Base-by-base conservation (phyloP, 2,888 invertebrate genomes). In the Leptarthrus brevirostris region DNA sequence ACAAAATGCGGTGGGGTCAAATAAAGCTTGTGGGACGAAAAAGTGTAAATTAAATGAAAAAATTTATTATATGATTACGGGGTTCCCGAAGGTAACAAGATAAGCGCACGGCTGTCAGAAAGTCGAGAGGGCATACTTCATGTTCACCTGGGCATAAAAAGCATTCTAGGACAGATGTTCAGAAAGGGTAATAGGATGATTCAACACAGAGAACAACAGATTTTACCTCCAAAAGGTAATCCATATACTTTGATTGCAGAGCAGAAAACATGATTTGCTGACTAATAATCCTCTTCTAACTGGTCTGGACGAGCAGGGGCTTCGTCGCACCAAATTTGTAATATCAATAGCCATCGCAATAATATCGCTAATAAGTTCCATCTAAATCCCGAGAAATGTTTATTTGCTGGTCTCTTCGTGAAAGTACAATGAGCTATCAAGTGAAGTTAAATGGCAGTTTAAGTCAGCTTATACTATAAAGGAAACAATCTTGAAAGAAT, bases 401-500 rank as follows among this genome's bases (percentile, higher is more conserved):
- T 69, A 18, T 20, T 22, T 30, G 18, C 34, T 52, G n/a, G 20
- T n/a, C 52, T 69, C 34, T 18, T 34, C 34, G 20, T n/a, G 30
- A 34, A 47, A 52, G 69, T 52, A 52, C 49, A 52, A 69, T 69
- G 34, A 49, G 20, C 52, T 20, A 34, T 69, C 49, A 52, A 69
- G 20, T 49, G 66, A 8, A 18, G 49, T 18, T 52, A 69, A 52
- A 69, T 49, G 47, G 34, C 69, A 52, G 47, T 49, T 66, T 66
- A 66, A 66, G 66, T 18, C 66, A 36, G 49, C 66, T 66, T 66
- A 36, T 20, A 40, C 44, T 64, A 47, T 66, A 49, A 64, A 69
- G 69, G 30, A 52, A 69, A 69, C 14, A 34, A 69, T 69, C 30
- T 24, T 16, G 52, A 18, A 44, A 20, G 69, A 69, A 52, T 69